These are phyloP conservation scores for Pseudopodoces humilis DNA, from an alignment of 2,113 vertebrate genomes.

Conservation along the genomic window DNA sequence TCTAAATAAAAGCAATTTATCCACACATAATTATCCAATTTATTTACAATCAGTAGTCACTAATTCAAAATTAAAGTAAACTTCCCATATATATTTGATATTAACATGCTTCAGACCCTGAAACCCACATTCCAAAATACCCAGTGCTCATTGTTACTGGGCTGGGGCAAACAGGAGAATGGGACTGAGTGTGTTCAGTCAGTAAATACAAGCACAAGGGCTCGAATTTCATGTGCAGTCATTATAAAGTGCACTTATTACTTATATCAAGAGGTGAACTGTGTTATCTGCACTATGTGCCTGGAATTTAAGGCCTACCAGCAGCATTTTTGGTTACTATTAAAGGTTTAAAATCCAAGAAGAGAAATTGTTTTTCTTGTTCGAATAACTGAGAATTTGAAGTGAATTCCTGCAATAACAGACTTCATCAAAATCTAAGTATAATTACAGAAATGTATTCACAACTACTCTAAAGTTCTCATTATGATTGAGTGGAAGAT, in stretches of 20 bases:
- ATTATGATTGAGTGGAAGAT: slow-evolving; percentile 62
- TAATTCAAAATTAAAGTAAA: background rate
- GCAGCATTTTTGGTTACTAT: background rate
- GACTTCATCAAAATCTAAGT: slow-evolving; percentile 36
- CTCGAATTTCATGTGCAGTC: background rate
- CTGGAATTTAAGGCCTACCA: background rate
- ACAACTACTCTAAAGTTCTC: slow-evolving; percentile 22
- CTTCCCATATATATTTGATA: background rate
- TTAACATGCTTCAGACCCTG: background rate
- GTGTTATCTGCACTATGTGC: background rate
- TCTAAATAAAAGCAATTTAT: background rate
- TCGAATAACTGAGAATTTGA: background rate
- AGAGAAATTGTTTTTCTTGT: background rate
- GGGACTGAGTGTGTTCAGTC: background rate
- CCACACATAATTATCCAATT: background rate
- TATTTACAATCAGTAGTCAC: background rate
- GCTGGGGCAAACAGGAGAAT: background rate
- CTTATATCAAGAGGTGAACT: background rate
- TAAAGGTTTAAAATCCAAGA: background rate
- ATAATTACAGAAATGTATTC: slow-evolving; percentile 16
- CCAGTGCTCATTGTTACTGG: accelerated
- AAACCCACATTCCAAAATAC: background rate
- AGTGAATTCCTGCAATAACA: background rate
- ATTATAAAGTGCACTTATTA: background rate
- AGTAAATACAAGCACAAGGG: background rate